Evolutionary conservation across 2,113 vertebrate species (phyloP).

Genomic region (Poecilia latipinna): DNA sequence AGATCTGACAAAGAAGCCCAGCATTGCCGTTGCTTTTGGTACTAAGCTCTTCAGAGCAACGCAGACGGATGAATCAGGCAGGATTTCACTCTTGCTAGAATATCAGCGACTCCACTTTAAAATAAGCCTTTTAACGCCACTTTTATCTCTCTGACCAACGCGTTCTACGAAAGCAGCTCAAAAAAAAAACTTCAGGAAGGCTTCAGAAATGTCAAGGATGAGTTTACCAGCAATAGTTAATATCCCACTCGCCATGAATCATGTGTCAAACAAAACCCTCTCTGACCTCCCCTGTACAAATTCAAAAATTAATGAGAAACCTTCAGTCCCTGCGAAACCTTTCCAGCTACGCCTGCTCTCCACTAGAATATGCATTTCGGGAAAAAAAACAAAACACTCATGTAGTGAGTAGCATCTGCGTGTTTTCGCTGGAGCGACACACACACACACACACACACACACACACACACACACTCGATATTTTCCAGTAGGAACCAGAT

Average conservation of each 20-base stretch:
- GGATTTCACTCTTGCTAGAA: not conserved
- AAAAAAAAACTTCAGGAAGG: slow-evolving; percentile 15
- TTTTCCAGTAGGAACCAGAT: slow-evolving; percentile 49
- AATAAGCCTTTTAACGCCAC: slow-evolving; percentile 39
- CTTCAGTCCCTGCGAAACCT: slow-evolving; percentile 39
- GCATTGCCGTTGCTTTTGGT: not conserved
- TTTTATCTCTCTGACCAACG: slow-evolving; percentile 41
- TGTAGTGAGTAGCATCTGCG: slow-evolving; percentile 50
- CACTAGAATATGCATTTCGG: slow-evolving; percentile 49
- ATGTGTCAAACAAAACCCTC: slow-evolving; percentile 61
- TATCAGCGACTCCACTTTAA: slow-evolving; percentile 28
- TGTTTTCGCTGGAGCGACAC: slow-evolving; percentile 23
- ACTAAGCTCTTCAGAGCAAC: not conserved
- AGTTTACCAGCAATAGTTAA: slow-evolving; percentile 39
- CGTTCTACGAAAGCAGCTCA: slow-evolving; percentile 28
- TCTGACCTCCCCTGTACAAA: slow-evolving; percentile 40
- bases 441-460: not conserved
- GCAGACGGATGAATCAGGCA: not conserved
- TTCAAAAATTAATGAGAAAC: slow-evolving; percentile 65
- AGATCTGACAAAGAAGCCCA: too few species aligned
- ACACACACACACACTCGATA: not conserved
- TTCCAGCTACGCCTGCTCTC: slow-evolving; percentile 30
- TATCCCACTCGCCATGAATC: slow-evolving; percentile 61
- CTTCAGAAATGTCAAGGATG: slow-evolving; percentile 17
- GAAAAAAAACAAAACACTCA: slow-evolving; percentile 50